Conservation (phyloP, 1,140 invertebrate species). For the Psix sp. region DNA sequence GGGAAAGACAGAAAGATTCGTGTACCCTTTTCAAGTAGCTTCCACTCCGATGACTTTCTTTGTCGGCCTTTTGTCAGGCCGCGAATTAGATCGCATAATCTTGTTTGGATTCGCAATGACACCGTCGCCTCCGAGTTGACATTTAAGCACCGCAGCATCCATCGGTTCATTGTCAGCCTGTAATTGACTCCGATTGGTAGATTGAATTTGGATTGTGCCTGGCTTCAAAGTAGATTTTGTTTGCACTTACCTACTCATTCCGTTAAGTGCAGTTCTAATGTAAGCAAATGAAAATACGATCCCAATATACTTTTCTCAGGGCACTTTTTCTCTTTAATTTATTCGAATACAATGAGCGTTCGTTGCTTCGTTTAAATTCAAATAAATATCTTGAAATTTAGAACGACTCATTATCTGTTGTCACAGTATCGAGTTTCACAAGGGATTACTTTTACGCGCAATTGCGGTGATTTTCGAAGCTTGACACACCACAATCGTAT, state of each 20-base stretch:
- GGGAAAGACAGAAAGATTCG: constrained; percentile 51
- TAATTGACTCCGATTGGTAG: constrained; percentile 78
- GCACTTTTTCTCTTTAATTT: too few relatives aligned
- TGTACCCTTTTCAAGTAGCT: constrained; percentile 58
- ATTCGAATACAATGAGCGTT: background rate
- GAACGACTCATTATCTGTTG: too few relatives aligned
- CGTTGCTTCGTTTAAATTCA: background rate
- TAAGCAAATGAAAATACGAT: constrained; percentile 22
- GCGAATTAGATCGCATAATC: constrained; percentile 77
- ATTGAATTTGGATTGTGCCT: constrained; percentile 75
- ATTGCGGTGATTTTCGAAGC: constrained; percentile 55
- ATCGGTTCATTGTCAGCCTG: constrained; percentile 69
- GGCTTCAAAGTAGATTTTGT: constrained; percentile 61
- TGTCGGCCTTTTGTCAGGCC: constrained; percentile 72
- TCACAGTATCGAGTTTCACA: constrained; percentile 4
- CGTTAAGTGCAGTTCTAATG: constrained; percentile 69
- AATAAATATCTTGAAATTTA: too few relatives aligned
- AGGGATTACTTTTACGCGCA: constrained; percentile 23
- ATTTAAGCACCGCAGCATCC: constrained; percentile 68
- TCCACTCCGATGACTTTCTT: constrained; percentile 68
- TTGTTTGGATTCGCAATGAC: constrained; percentile 76
- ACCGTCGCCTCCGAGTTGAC: constrained; percentile 73
- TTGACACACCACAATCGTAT: constrained; percentile 61
- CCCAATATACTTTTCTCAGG: too few relatives aligned
- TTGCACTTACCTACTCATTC: constrained; percentile 68